phyloP scores from a whole-genome alignment of 2,888 invertebrate genomes.

The Poecilobothrus nobilitatus region DNA sequence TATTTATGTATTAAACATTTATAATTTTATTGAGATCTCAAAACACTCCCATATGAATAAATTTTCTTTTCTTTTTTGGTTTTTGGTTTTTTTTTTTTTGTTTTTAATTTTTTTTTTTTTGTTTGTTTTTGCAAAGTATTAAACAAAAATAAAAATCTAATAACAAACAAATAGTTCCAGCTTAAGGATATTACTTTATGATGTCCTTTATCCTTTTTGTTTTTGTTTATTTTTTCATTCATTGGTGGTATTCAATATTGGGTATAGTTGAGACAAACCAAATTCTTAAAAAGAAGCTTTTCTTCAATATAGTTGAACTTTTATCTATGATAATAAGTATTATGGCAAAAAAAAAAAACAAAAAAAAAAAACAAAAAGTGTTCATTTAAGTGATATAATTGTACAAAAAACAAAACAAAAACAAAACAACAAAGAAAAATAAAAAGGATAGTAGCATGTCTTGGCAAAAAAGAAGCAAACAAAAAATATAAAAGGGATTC shows the following conservation, averaged over 20 bases:
- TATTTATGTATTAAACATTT: not conserved
- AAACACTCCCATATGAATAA: not conserved
- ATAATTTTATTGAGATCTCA: not conserved
- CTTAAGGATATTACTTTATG: slow-evolving; percentile 1
- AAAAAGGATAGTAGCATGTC: too few species aligned
- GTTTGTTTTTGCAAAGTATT: not conserved
- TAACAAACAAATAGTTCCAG: not conserved
- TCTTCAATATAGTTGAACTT: not conserved
- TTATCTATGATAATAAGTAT: not conserved
- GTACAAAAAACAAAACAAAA: not conserved
- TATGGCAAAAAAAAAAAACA: not conserved
- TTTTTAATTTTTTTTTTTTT: too few species aligned
- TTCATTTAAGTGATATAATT: not conserved
- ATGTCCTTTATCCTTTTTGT: not conserved
- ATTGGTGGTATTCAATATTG: too few species aligned
- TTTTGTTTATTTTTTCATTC: too few species aligned
- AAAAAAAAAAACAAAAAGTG: not conserved
- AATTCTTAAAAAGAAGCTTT: not conserved
- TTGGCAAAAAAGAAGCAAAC: too few species aligned
- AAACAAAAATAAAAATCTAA: not conserved
- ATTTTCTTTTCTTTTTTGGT: not conserved
- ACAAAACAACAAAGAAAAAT: too few species aligned
- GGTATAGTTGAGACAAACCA: too few species aligned
- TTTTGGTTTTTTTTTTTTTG: not conserved
- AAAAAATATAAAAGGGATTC: too few species aligned